These are phyloP conservation scores for Diaprepes abbreviatus DNA, from an alignment of 2,888 invertebrate species.

Conservation along the genomic window DNA sequence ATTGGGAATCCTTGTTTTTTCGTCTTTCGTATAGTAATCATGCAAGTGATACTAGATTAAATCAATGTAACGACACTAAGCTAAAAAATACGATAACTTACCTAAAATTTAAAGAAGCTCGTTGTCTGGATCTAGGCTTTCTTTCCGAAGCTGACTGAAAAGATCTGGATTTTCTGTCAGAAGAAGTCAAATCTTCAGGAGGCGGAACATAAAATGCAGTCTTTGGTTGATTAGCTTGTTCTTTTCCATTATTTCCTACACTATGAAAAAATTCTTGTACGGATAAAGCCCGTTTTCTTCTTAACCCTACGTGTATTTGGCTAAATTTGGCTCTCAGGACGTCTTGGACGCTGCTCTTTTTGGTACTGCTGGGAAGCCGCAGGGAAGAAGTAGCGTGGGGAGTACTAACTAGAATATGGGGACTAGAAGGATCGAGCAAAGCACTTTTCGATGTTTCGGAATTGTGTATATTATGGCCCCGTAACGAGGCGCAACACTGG, in stretches of 20 bases:
- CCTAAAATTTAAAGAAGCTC: slow-evolving; percentile 50
- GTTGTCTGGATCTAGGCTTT: slow-evolving; percentile 57
- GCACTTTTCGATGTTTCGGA: slow-evolving; percentile 69
- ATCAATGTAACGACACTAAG: too few species aligned
- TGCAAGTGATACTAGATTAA: too few species aligned
- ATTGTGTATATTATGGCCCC: slow-evolving; percentile 67
- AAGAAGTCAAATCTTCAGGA: slow-evolving; percentile 42
- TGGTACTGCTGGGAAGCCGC: slow-evolving; percentile 68
- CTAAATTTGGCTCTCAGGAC: slow-evolving; percentile 76
- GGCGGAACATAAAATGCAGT: slow-evolving; percentile 78
- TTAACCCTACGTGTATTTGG: slow-evolving; percentile 78
- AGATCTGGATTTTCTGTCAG: slow-evolving; percentile 54
- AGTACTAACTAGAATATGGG: slow-evolving; percentile 66
- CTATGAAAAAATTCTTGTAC: slow-evolving; percentile 76
- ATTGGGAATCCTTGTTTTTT: too few species aligned
- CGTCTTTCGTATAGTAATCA: too few species aligned
- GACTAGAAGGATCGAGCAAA: slow-evolving; percentile 71
- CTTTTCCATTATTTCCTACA: slow-evolving; percentile 58
- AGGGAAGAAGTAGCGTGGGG: slow-evolving; percentile 67
- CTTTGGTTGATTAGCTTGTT: slow-evolving; percentile 66
- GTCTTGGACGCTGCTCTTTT: slow-evolving; percentile 74
- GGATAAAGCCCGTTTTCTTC: slow-evolving; percentile 76
- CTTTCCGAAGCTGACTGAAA: slow-evolving; percentile 52
- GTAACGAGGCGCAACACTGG: slow-evolving; percentile 75
- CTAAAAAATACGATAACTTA: not conserved